Evolutionary conservation across 2,888 invertebrate genomes (phyloP).

Genomic region (Phyto melanocephala): DNA sequence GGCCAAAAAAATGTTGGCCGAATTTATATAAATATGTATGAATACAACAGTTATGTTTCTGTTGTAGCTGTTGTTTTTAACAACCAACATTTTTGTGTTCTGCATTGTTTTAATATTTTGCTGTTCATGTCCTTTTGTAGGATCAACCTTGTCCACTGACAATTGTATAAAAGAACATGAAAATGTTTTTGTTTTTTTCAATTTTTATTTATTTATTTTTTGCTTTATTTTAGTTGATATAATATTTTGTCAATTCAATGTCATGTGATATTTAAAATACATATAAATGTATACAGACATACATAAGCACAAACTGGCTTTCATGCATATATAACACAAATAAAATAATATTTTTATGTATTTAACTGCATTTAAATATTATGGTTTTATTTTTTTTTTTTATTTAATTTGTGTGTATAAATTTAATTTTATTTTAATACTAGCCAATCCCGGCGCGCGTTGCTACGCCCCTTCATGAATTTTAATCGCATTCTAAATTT

Average conservation of each 20-base stretch:
- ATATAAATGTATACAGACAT: background rate
- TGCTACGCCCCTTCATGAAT: no score
- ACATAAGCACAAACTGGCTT: background rate
- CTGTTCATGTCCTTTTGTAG: conserved; percentile 37
- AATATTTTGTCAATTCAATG: conserved; percentile 46
- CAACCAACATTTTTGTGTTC: conserved; percentile 14
- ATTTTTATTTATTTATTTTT: background rate
- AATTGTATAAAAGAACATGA: conserved; percentile 40
- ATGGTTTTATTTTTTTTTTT: background rate
- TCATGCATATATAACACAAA: background rate
- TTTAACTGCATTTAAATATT: background rate
- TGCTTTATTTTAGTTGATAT: conserved; percentile 12
- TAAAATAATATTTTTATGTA: background rate
- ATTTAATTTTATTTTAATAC: no score
- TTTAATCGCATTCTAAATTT: no score
- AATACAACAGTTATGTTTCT: background rate
- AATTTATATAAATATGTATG: no score
- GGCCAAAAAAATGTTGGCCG: background rate
- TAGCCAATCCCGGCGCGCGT: no score
- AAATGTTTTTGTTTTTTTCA: background rate
- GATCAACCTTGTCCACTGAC: conserved; percentile 52
- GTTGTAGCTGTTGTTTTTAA: conserved; percentile 20
- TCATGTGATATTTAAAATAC: conserved; percentile 16
- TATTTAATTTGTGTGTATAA: background rate
- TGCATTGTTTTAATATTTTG: conserved; percentile 30